These are phyloP conservation scores for Lacerta bilineata DNA, from an alignment of 2,797 vertebrate species.

Conservation along the genomic window DNA sequence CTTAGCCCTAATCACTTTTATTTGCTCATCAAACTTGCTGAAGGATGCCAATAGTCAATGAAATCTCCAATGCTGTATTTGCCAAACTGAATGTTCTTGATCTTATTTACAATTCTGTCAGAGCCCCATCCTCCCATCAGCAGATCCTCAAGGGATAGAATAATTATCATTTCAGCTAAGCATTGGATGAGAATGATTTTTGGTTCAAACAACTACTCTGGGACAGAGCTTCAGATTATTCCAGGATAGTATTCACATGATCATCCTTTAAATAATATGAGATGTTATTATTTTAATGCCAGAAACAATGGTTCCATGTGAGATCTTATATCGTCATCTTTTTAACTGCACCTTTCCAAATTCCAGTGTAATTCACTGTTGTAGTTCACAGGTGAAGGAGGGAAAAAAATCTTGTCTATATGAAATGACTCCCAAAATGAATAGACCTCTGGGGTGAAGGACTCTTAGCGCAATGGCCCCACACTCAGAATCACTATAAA, in stretches of 20 bases:
- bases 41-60: too few species aligned
- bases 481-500: conserved; percentile 18
- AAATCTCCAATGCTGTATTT: too few species aligned
- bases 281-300: neutral
- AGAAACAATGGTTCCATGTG: neutral
- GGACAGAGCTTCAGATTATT: neutral
- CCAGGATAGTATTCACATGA: neutral
- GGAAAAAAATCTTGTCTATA: neutral
- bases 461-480: neutral
- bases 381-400: neutral
- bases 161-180: neutral
- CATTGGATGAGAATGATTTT: neutral
- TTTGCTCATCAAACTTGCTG: too few species aligned
- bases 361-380: neutral
- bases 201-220: neutral
- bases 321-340: neutral
- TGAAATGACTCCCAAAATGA: neutral
- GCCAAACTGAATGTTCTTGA: too few species aligned
- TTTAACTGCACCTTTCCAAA: neutral
- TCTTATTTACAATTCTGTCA: too few species aligned
- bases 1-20: too few species aligned
- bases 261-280: neutral
- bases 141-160: too few species aligned
- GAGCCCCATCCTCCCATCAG: too few species aligned
- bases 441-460: neutral